These are phyloP conservation scores for Tangara arthus DNA, from an alignment of 2,797 vertebrate genomes.

Conservation along the genomic window DNA sequence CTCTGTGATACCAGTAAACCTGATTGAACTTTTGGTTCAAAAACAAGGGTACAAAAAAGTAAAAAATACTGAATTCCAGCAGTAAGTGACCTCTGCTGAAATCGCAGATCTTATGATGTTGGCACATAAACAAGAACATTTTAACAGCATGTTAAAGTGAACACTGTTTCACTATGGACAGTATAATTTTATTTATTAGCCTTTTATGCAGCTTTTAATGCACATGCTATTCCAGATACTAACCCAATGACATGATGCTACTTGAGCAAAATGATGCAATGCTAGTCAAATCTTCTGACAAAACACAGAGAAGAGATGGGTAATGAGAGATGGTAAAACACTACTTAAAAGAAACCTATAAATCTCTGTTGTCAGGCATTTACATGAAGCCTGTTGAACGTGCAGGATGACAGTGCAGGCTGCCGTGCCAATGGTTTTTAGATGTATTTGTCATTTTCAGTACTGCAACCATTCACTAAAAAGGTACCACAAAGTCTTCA, in stretches of 20 bases:
- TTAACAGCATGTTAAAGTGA: neutral
- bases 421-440: neutral
- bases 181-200: neutral
- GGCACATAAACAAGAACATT: neutral
- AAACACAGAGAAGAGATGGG: neutral
- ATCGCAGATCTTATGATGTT: neutral
- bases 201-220: constrained; percentile 5
- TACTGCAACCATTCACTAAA: neutral
- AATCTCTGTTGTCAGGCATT: neutral
- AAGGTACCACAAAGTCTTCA: neutral
- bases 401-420: neutral
- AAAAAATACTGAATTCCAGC: neutral
- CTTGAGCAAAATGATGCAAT: constrained; percentile 36
- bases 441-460: neutral
- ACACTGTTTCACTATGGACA: neutral
- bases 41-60: neutral
- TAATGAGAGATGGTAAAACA: constrained; percentile 13
- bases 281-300: neutral
- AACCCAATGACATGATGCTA: neutral
- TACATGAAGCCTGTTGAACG: neutral
- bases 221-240: neutral
- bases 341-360: constrained; percentile 24
- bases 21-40: neutral
- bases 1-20: neutral
- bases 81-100: neutral